These are phyloP conservation scores for Eulemur mongoz DNA, from an alignment of 2,797 vertebrate species.

Conservation along the genomic window DNA sequence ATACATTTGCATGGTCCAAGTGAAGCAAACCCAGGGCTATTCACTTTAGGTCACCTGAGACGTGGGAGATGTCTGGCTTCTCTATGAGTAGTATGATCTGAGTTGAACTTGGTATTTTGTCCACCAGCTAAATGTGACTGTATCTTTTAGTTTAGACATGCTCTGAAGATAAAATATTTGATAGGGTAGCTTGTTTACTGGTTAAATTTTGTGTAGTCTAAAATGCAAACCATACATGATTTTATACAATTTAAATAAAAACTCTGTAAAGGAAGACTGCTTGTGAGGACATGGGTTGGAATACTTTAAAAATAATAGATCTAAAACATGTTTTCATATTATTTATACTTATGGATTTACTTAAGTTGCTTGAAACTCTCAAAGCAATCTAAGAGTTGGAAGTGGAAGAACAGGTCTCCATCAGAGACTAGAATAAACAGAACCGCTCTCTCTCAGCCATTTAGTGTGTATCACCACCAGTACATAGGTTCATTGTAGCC, in stretches of 20 bases:
- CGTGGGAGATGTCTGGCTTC: neutral
- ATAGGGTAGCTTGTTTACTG: neutral
- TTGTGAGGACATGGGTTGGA: neutral
- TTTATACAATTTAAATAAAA: conserved; percentile 8
- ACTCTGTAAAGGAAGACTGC: neutral
- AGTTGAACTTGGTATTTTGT: neutral
- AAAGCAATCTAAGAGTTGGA: conserved; percentile 11
- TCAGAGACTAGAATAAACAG: neutral
- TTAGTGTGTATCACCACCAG: neutral
- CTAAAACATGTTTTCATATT: conserved; percentile 7
- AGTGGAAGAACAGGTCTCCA: neutral
- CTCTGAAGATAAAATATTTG: conserved; percentile 1
- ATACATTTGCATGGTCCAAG: neutral
- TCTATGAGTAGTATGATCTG: neutral
- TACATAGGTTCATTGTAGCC: neutral
- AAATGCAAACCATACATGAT: neutral
- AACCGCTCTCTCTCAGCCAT: neutral
- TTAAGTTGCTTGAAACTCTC: conserved; percentile 11
- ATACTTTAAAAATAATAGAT: neutral
- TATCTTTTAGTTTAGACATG: neutral
- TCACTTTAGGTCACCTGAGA: neutral
- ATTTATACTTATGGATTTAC: neutral
- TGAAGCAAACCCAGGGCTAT: neutral
- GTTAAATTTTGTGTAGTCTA: neutral
- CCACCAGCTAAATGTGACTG: neutral